A percentile compares a stretch with the other conserved stretches of the same genome.
Evolutionary conservation across 2,113 vertebrate species (phyloP).

Genomic region (Gymnocephalus cernua): DNA sequence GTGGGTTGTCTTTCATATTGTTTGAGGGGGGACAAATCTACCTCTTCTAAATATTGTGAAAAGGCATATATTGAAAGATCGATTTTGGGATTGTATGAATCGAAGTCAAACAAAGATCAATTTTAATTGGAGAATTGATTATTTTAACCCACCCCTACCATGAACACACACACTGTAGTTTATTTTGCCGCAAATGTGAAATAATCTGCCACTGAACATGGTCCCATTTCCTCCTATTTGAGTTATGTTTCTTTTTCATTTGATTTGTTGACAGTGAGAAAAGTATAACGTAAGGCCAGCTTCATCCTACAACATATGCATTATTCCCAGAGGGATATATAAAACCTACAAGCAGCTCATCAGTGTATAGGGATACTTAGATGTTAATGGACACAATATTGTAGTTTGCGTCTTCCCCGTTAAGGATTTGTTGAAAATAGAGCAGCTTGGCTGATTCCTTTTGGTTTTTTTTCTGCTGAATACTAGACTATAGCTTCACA

Average conservation of each 20-base stretch:
- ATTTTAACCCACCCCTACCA: too few relatives aligned
- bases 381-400: not conserved
- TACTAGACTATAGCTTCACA: not conserved
- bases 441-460: not conserved
- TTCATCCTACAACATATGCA: not conserved
- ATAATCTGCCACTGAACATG: not conserved
- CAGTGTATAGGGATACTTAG: not conserved
- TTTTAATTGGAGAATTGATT: too few relatives aligned
- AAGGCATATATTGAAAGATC: too few relatives aligned
- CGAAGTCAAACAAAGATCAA: too few relatives aligned
- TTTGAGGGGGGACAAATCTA: too few relatives aligned
- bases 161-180: not conserved
- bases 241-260: not conserved
- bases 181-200: not conserved
- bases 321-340: not conserved
- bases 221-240: not conserved
- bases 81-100: too few relatives aligned
- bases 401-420: too few relatives aligned
- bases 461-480: not conserved
- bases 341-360: too few relatives aligned
- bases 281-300: not conserved
- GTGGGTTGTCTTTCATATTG: too few relatives aligned
- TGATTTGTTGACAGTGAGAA: not conserved
- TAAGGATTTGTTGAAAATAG: not conserved
- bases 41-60: too few relatives aligned